Percentiles rank a stretch among this genome's conserved stretches.
phyloP scores from a whole-genome alignment of 2,888 invertebrate genomes.

The Himalopsyche tibetana region DNA sequence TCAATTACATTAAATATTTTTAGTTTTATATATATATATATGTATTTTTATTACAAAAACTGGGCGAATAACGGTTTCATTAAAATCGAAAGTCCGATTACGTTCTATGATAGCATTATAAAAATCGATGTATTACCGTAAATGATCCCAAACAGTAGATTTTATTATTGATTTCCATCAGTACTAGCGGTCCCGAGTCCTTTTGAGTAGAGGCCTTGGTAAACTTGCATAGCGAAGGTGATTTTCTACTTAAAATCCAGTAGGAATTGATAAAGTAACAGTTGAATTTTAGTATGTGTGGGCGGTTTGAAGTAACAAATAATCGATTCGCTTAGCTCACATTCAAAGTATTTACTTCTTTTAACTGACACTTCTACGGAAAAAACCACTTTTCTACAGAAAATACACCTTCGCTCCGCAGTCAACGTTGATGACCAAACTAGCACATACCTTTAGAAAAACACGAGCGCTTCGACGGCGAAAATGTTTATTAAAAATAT shows the following conservation, averaged over 20 bases:
- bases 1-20: slow-evolving; percentile 61
- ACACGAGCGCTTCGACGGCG: not conserved
- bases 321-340: no score
- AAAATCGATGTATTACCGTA: slow-evolving; percentile 66
- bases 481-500: not conserved
- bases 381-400: not conserved
- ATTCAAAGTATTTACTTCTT: no score
- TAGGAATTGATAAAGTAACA: no score
- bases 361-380: not conserved
- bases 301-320: no score
- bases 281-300: no score
- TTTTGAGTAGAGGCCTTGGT: not conserved
- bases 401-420: not conserved
- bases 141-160: slow-evolving; percentile 66
- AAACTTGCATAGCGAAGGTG: no score
- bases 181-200: slow-evolving; percentile 46
- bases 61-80: slow-evolving; percentile 59
- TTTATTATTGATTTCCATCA: slow-evolving; percentile 63
- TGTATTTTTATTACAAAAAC: slow-evolving; percentile 58
- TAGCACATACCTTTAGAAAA: not conserved
- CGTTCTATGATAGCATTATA: slow-evolving; percentile 64
- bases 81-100: slow-evolving; percentile 63
- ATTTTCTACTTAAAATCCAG: no score
- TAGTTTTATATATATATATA: slow-evolving; percentile 45
- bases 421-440: slow-evolving; percentile 7